These are phyloP conservation scores for Protobothrops mucrosquamatus DNA, from an alignment of 2,113 vertebrate species.

Conservation along the genomic window DNA sequence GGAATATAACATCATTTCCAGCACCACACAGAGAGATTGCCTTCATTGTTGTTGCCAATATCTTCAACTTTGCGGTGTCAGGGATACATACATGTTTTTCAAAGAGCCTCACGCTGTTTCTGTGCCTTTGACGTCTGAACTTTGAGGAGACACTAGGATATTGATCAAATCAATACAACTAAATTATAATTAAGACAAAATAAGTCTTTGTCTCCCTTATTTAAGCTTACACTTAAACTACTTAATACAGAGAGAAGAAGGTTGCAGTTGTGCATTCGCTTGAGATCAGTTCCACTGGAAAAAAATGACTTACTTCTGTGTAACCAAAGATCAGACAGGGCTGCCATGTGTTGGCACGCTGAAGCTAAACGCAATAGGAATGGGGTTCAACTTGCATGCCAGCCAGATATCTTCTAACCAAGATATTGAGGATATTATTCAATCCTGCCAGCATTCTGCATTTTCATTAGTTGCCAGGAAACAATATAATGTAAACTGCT, in stretches of 20 bases:
- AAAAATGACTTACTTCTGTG: background rate
- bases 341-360: background rate
- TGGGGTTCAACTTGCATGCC: background rate
- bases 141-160: background rate
- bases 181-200: background rate
- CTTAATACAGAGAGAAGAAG: background rate
- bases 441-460: background rate
- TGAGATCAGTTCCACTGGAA: background rate
- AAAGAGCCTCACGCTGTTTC: background rate
- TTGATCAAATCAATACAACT: background rate
- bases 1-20: background rate
- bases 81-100: background rate
- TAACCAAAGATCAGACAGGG: background rate
- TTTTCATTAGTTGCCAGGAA: conserved; percentile 21
- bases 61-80: background rate
- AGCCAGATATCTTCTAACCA: fast-evolving
- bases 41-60: background rate
- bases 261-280: background rate
- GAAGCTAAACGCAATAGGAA: background rate
- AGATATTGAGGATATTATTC: background rate
- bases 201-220: background rate
- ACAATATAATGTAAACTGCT: conserved; percentile 5
- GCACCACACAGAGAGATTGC: background rate
- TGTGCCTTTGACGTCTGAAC: background rate
- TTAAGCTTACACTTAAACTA: background rate